phyloP scores from a whole-genome alignment of 2,113 vertebrate species.

The Lamprologus callipterus region DNA sequence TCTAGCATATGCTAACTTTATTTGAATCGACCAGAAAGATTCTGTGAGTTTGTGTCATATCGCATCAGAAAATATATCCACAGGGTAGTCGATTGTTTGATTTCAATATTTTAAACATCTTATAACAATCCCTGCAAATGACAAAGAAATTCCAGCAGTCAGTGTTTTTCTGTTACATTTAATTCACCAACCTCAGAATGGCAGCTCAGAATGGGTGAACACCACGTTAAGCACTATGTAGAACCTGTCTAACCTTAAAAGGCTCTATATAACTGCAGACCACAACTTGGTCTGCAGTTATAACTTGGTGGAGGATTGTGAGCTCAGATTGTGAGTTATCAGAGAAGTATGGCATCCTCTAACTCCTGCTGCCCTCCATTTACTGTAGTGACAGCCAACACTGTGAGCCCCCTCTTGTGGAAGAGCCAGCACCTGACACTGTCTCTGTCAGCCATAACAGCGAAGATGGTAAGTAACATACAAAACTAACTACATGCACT shows the following conservation, averaged over 20 bases:
- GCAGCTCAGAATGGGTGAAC: neutral
- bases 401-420: slow-evolving; percentile 84
- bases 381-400: slow-evolving; percentile 87
- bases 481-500: neutral
- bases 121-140: neutral
- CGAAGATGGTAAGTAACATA: slow-evolving; percentile 81
- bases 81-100: neutral
- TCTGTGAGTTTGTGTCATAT: neutral
- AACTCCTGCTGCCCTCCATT: slow-evolving; percentile 14
- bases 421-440: slow-evolving; percentile 81
- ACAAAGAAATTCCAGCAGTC: neutral
- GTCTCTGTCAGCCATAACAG: slow-evolving; percentile 81
- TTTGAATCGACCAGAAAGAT: neutral
- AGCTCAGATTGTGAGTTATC: slow-evolving; percentile 6
- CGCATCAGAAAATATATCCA: neutral
- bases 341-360: neutral
- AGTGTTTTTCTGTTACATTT: neutral
- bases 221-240: neutral
- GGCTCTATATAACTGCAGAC: neutral
- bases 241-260: neutral
- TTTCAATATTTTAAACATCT: neutral
- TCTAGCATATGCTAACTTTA: neutral
- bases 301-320: neutral
- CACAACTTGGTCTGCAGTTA: neutral
- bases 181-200: neutral